phyloP scores from a whole-genome alignment of 2,113 vertebrate genomes.

The Arvicanthis niloticus region DNA sequence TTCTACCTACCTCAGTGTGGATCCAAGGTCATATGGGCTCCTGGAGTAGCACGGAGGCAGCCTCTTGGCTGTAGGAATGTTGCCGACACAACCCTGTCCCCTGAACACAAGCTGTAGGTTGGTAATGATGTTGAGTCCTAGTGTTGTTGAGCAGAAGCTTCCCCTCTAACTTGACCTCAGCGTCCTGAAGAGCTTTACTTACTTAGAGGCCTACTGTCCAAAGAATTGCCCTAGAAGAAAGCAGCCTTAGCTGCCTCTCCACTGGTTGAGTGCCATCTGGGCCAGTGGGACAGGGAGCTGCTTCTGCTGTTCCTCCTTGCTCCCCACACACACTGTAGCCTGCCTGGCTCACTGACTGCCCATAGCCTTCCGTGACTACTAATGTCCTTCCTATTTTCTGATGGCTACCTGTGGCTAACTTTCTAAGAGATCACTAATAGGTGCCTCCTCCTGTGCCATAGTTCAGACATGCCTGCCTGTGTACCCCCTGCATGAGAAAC shows the following conservation, averaged over 20 bases:
- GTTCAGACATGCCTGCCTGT: background rate
- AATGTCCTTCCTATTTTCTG: too few species aligned
- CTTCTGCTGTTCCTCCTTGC: background rate
- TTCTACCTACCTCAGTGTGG: background rate
- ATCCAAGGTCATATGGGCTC: background rate
- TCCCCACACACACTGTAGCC: too few species aligned
- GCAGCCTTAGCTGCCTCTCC: rapidly evolving
- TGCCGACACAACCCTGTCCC: background rate
- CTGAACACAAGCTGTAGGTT: background rate
- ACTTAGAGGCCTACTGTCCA: background rate
- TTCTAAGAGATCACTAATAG: background rate
- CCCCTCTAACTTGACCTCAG: background rate
- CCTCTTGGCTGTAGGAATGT: background rate
- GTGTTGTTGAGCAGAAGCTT: background rate
- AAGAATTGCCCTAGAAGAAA: background rate
- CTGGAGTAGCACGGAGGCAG: background rate
- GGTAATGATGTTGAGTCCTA: background rate
- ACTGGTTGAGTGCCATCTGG: background rate
- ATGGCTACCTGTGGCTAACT: background rate
- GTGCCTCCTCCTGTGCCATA: background rate
- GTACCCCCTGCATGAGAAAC: background rate
- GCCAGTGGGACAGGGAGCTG: background rate
- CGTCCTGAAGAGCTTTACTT: background rate
- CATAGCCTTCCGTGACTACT: too few species aligned
- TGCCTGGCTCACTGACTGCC: too few species aligned